Evolutionary conservation across 2,113 vertebrate species (phyloP).

Genomic region (Stomatorhinus ivindoensis): DNA sequence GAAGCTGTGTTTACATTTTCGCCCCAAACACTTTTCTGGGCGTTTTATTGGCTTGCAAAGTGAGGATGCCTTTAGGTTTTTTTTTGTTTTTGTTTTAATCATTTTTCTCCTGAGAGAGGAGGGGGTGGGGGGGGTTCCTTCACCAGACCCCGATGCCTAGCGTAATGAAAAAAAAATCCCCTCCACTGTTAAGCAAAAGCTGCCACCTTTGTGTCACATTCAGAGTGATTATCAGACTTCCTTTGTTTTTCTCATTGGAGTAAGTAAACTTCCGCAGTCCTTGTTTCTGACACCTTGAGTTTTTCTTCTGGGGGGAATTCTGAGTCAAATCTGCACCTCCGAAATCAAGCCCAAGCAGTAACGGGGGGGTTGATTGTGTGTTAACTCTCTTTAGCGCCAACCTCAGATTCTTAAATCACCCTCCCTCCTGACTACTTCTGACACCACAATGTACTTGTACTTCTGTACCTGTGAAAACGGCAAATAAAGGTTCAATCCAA

Average conservation of each 20-base stretch:
- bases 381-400: background rate
- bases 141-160: background rate
- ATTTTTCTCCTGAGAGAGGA: background rate
- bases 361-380: background rate
- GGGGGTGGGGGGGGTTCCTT: background rate
- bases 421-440: background rate
- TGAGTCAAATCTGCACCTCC: background rate
- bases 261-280: background rate
- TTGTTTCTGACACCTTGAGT: background rate
- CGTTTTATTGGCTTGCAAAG: background rate
- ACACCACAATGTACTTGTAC: background rate
- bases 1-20: conserved; percentile 2
- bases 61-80: background rate
- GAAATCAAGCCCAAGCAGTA: background rate
- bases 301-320: background rate
- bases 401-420: background rate
- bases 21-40: background rate
- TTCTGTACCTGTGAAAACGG: background rate
- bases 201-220: background rate
- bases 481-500: background rate
- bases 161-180: background rate
- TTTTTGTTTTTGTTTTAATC: background rate
- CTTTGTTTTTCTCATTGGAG: background rate
- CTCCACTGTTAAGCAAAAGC: background rate
- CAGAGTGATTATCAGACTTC: background rate